A percentile compares a stretch with the other conserved stretches of the same genome.
phyloP scores from a whole-genome alignment of 2,888 invertebrate species.

The Ochropleura plecta region DNA sequence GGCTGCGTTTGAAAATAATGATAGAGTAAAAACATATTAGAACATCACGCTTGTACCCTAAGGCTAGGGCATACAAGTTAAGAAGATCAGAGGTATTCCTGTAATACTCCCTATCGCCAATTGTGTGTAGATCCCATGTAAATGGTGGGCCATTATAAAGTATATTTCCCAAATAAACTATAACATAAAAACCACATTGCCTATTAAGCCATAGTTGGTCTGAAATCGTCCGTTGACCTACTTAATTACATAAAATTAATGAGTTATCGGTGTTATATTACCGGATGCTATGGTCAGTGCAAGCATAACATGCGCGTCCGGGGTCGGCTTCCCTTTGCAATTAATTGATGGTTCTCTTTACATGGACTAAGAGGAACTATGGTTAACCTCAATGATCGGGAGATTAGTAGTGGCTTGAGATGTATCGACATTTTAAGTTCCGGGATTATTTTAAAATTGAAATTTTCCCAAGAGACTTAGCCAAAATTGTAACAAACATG shows the following conservation, averaged over 20 bases:
- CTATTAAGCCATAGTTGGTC: constrained; percentile 18
- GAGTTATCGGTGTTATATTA: constrained; percentile 51
- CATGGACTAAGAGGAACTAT: constrained; percentile 22
- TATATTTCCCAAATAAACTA: neutral
- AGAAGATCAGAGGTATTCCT: neutral
- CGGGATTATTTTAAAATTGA: neutral
- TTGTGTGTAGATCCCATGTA: neutral
- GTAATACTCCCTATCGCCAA: neutral
- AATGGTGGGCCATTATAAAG: neutral
- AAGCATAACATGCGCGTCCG: constrained; percentile 42
- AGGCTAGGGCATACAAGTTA: too few relatives aligned
- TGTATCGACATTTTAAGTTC: neutral
- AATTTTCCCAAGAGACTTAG: neutral
- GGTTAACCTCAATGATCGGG: neutral
- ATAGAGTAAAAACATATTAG: neutral
- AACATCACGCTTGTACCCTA: neutral
- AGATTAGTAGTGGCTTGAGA: neutral
- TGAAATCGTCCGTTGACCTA: constrained; percentile 39
- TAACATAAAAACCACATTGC: constrained; percentile 43
- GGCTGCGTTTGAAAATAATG: neutral
- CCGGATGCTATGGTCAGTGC: constrained; percentile 62
- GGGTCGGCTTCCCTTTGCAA: constrained; percentile 50
- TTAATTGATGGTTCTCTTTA: constrained; percentile 28
- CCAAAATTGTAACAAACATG: neutral
- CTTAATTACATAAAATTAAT: constrained; percentile 47